phyloP scores from a whole-genome alignment of 2,797 vertebrate species.

The Gymnothorax reevesii region DNA sequence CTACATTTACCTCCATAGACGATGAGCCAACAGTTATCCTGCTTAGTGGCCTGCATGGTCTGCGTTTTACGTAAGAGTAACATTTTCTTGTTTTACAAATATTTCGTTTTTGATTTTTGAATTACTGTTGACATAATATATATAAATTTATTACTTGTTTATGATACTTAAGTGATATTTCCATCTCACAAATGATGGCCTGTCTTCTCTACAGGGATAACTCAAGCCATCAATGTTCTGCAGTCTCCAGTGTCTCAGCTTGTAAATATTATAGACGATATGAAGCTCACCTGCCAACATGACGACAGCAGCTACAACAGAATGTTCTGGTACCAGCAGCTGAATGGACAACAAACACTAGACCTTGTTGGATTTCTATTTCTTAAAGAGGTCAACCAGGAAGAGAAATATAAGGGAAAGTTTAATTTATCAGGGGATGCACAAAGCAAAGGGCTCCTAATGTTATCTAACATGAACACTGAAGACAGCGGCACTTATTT shows the following conservation, averaged over 20 bases:
- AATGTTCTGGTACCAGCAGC: conserved; percentile 26
- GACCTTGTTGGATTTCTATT: conserved; percentile 11
- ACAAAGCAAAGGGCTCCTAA: background rate
- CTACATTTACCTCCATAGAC: no score
- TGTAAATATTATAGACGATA: background rate
- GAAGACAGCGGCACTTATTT: conserved; percentile 10
- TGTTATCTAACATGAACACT: background rate
- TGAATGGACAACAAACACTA: conserved; percentile 33
- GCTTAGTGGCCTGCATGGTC: background rate
- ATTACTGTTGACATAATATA: background rate
- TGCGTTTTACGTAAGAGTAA: background rate
- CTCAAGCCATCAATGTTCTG: background rate
- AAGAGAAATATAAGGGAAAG: conserved; percentile 47
- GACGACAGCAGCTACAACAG: conserved; percentile 2
- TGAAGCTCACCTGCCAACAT: background rate
- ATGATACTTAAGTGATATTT: background rate
- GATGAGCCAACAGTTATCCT: no score
- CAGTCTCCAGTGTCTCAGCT: background rate
- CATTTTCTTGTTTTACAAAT: background rate
- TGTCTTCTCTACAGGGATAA: background rate
- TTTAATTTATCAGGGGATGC: background rate
- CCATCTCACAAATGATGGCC: background rate
- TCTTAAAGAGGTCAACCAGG: background rate
- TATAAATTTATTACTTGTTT: background rate
- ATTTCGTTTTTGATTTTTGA: background rate